Evolutionary conservation across 2,888 invertebrate genomes (phyloP), one percentile per base, ranked within the genome.

Genomic region (Drosophila lutescens): DNA sequence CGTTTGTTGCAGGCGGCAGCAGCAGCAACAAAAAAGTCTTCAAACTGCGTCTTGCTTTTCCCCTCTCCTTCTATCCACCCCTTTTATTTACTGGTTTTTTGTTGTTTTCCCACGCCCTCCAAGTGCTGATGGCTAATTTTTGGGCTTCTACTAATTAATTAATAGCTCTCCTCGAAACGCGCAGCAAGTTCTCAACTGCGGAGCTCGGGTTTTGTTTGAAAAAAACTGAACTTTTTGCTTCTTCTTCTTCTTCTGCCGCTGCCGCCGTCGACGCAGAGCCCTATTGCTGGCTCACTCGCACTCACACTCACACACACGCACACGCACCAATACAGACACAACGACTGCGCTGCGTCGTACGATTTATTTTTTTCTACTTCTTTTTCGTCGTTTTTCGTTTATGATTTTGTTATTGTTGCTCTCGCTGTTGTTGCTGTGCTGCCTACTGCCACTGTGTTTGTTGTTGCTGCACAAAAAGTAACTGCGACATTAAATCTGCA

Each of bases 401-500:
- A 71, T 62, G 61, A 71, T 75, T 83, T 74, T 80, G 43, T 40
- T 67, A 17, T 40, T 73, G 54, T 58, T 70, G 46, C 40, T 74
- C 58, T 20, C 20, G 20, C 49, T 76, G 72, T 34, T 72, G 47
- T 56, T 69, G 47, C 38, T 74, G 58, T 51, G 9, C 17, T 23
- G 15, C 47, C 32, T 34, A 49, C 49, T 32, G 17, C 32, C 15
- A 49, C 17, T 78, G 40, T 49, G 82, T 59, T 50, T 75, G 57
- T 49, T 85, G 63, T 68, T 80, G 68, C 65, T 88, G 63, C 79
- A 80, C 73, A 84, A 82, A 85, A 85, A 85, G 77, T 85, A 87
- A 86, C 85, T 86, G 85, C 85, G 85, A 86, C 88, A 86, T 85
- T 69, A 84, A 84, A 68, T 86, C 74, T 80, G 70, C 47, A 70